A percentile compares a stretch with the other conserved stretches of the same genome.
phyloP scores from a whole-genome alignment of 2,888 invertebrate species.

The Hesperia comma region DNA sequence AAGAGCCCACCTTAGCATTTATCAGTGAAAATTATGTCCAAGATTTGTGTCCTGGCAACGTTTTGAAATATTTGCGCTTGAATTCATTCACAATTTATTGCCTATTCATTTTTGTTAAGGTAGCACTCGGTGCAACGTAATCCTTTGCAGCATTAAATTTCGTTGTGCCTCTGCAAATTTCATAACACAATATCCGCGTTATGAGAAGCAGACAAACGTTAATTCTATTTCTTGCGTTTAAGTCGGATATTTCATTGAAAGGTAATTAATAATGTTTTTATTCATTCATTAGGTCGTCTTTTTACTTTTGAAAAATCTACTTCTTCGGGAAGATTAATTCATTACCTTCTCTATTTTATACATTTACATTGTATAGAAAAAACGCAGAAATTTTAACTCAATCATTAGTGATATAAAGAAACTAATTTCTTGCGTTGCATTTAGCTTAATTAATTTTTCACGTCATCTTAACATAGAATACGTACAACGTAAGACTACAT shows the following conservation, averaged over 20 bases:
- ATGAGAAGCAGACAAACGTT: conserved; percentile 13
- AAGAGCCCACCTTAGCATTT: conserved; percentile 31
- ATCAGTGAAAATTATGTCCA: conserved; percentile 36
- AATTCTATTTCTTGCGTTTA: not conserved
- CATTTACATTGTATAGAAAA: no score
- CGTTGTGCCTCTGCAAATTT: conserved; percentile 22
- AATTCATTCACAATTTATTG: conserved; percentile 36
- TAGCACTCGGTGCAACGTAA: conserved; percentile 24
- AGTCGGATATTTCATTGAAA: not conserved
- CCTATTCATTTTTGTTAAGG: conserved; percentile 35
- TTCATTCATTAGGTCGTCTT: not conserved
- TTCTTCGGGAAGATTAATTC: no score
- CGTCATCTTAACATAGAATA: no score
- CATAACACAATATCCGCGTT: conserved; percentile 29
- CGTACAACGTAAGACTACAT: no score
- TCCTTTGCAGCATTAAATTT: conserved; percentile 20
- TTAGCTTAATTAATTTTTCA: no score
- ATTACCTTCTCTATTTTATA: no score
- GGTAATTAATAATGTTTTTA: not conserved
- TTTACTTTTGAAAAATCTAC: no score
- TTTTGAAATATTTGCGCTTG: conserved; percentile 37
- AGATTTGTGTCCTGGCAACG: conserved; percentile 33
- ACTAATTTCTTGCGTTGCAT: no score
- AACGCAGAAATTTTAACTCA: no score
- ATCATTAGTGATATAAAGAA: no score